Evolutionary conservation across 2,888 invertebrate genomes (phyloP), one percentile per base, ranked within the genome.

Genomic region (Heteromyza rotundicornis): DNA sequence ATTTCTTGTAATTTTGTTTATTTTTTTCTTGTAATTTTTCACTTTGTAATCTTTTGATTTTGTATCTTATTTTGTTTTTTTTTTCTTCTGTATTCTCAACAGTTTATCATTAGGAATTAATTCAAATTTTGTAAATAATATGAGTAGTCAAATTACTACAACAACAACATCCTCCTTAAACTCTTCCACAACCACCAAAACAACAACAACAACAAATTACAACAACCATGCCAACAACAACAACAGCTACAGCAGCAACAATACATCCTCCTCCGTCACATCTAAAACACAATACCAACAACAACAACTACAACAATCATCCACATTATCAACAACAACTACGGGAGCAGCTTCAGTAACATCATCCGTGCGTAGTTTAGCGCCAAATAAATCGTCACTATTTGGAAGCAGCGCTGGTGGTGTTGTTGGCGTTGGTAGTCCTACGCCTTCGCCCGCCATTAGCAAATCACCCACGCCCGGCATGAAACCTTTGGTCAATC

Each of bases 81-180:
- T 7, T 40, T 40, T 65, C 64, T 49, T 35, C 60, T 53, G 57
- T 36, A n/a, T 56, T 44, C 44, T 55, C 40, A 66, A 80, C 79
- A 82, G 82, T 77, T 80, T 80, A 74, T 76, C 80, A 67, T 79
- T 82, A 82, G 83, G 80, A 70, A 78, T 76, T 79, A 79, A 75
- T 74, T 69, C 73, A 70, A 75, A 74, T 75, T 78, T 78, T 82
- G 77, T 81, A 80, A 77, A 83, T 80, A 82, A 74, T 74, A 77
- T 75, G 71, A 80, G 67, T 74, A 76, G 68, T 68, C 68, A 72
- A 64, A 68, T 69, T 69, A 75, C 74, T 68, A 68, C 74, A 67
- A 71, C 75, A 68, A 68, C 72, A 66, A 64, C 67, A 64, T 59
- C 59, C 57, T 59, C 66, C 59, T 62, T 64, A 60, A 66, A 61